These are phyloP conservation scores for Coenobita brevimanus DNA, from an alignment of 1,140 invertebrate genomes.

Conservation along the genomic window DNA sequence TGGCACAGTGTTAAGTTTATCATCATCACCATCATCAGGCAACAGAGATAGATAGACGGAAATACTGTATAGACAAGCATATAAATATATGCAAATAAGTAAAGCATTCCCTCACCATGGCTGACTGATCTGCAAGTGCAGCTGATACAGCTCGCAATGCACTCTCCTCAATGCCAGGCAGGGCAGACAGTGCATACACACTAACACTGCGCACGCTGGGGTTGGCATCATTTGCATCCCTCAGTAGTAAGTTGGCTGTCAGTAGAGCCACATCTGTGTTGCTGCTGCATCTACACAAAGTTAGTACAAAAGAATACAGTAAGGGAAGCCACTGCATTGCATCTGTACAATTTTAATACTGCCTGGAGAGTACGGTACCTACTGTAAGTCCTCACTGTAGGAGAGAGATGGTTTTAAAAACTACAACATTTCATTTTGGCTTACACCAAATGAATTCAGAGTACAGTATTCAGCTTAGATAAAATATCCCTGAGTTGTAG, in stretches of 20 bases:
- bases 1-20: too few species aligned
- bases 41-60: too few species aligned
- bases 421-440: too few species aligned
- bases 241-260: constrained; percentile 53
- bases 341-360: not conserved
- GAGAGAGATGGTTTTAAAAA: too few species aligned
- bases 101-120: constrained; percentile 17
- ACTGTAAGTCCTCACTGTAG: too few species aligned
- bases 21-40: too few species aligned
- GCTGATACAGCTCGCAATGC: constrained; percentile 37
- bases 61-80: not conserved
- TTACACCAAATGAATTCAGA: too few species aligned
- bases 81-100: not conserved
- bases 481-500: too few species aligned
- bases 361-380: too few species aligned
- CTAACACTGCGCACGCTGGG: constrained; percentile 45
- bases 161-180: constrained; percentile 55
- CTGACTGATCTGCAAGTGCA: constrained; percentile 51
- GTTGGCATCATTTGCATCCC: constrained; percentile 55
- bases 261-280: constrained; percentile 51
- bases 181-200: constrained; percentile 43
- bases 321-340: not conserved
- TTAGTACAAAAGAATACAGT: not conserved
- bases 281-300: constrained; percentile 34
- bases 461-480: too few species aligned